Evolutionary conservation across 1,140 invertebrate species (phyloP), one percentile per base, ranked within the genome.

Genomic region (Danaus plexippus): DNA sequence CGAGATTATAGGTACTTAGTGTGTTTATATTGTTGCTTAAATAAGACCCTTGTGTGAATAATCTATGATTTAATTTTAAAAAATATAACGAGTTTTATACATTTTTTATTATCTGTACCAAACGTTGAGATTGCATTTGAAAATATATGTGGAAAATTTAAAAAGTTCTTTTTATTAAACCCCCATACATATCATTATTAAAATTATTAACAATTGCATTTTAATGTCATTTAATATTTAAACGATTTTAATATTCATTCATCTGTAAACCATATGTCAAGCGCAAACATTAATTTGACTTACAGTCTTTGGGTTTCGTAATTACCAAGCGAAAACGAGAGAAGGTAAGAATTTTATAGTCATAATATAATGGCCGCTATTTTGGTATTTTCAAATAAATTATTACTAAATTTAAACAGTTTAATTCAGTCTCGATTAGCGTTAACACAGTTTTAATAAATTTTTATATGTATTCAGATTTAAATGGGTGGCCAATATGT

Each of bases 51-150:
- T 74, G 47, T 61, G 71, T 73, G 69, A 70, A 73, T 78, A 66
- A 68, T 73, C 66, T 70, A 66, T 71, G 67, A 65, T 64, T 75
- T 73, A 74, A 67, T 72, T 71, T 69, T 70, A 65, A 71, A 55
- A 53, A 54, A 47, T 56, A 57, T 74, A 80, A 78, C 70, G 70
- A 66, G 69, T 84, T 84, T 86, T 86, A 80, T 86, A 86, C 80
- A 77, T 83, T 82, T 86, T 85, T 73, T 86, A 86, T 79, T 80
- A 76, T 61, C 69, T 84, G 75, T 84, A 84, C 78, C 73, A 81
- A 85, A 77, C 67, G 73, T 83, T 84, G 80, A 84, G 76, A 83
- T 80, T 86, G 78, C 80, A 86, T 86, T 84, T 86, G 73, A 82
- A 77, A 85, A 79, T 80, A 86, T 71, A 81, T 69, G 66, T 67